Base-by-base conservation (phyloP, 2,113 vertebrate genomes). In the Eretmochelys imbricata region DNA sequence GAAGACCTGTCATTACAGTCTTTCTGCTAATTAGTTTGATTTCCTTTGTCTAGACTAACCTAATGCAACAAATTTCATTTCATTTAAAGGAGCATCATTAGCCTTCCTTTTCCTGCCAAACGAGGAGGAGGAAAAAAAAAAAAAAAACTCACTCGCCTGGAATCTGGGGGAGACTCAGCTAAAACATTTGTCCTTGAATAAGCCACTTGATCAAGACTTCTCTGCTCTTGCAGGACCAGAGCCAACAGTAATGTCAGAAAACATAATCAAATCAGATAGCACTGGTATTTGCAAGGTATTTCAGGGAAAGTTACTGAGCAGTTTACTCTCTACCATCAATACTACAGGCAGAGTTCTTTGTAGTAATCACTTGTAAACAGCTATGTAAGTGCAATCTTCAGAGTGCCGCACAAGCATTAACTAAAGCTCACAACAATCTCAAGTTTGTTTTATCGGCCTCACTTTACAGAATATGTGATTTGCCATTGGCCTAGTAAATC, bases 11-110 rank as follows among this genome's bases (percentile, higher is more conserved):
- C 53, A 54, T 97, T 97, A 69, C 90, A 97, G 95, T 90, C 97
- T 97, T 97, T 97, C 93, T 98, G 82, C 95, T 97, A 98, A 98
- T 98, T 96, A 96, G 96, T 95, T 97, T 97, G 88, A 97, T 98
- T 98, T 97, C 94, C 92, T 98, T 98, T 97, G 97, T 98, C 98
- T 98, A 98, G 96, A 97, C 97, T 89, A 96, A 97, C 95, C 96
- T 97, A 97, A 94, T 92, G 93, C 92, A 93, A 90, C 25, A 84
- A 95, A 85, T 80, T 89, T 76, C 42, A 69, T 88, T 89, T 94
- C 54, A 85, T 95, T 95, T 94, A 92, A 93, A 95, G 95, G 51
- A 93, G 81, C 65, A 95, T 59, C 0, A 1, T 93, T 90, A 90
- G 88, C 76, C 49, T 94, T 96, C 93, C 75, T 11, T 80, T 93